A percentile compares a stretch with the other conserved stretches of the same genome.
phyloP scores from a whole-genome alignment of 2,888 invertebrate species.

The Drosophila mulleri region DNA sequence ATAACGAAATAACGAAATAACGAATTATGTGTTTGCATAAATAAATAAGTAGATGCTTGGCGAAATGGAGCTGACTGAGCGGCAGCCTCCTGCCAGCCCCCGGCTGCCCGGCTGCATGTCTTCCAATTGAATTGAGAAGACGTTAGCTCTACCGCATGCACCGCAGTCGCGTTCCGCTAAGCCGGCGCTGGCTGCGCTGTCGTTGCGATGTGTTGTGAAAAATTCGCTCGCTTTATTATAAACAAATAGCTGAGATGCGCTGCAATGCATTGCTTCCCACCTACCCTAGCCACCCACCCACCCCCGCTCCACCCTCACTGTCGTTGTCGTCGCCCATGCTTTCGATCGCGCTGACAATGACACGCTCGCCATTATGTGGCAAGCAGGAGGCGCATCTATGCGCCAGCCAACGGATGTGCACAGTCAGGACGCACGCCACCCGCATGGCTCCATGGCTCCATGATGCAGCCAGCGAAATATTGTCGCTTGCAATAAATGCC shows the following conservation, averaged over 20 bases:
- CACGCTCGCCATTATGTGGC: conserved; percentile 50
- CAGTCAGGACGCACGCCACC: conserved; percentile 30
- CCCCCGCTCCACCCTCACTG: neutral
- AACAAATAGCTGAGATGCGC: conserved; percentile 63
- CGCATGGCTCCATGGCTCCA: conserved; percentile 15
- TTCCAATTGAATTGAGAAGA: conserved; percentile 40
- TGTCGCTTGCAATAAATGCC: conserved; percentile 81
- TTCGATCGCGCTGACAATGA: conserved; percentile 47
- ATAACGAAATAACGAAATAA: conserved; percentile 54
- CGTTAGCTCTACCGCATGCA: conserved; percentile 10
- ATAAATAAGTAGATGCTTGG: conserved; percentile 44
- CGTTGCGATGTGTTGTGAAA: conserved; percentile 57
- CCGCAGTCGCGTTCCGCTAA: conserved; percentile 25
- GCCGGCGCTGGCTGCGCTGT: conserved; percentile 14
- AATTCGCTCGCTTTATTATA: conserved; percentile 69
- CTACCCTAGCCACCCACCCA: no score
- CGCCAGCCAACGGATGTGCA: conserved; percentile 49
- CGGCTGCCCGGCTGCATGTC: neutral
- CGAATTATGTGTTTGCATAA: conserved; percentile 55
- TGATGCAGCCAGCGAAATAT: conserved; percentile 69
- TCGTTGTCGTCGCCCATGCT: no score
- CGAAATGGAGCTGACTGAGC: conserved; percentile 11
- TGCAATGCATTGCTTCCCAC: conserved; percentile 7
- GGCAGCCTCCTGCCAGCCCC: neutral
- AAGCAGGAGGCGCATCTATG: conserved; percentile 37